Evolutionary conservation across 2,888 invertebrate genomes (phyloP).

Genomic region (Sarcophaga rosellei): DNA sequence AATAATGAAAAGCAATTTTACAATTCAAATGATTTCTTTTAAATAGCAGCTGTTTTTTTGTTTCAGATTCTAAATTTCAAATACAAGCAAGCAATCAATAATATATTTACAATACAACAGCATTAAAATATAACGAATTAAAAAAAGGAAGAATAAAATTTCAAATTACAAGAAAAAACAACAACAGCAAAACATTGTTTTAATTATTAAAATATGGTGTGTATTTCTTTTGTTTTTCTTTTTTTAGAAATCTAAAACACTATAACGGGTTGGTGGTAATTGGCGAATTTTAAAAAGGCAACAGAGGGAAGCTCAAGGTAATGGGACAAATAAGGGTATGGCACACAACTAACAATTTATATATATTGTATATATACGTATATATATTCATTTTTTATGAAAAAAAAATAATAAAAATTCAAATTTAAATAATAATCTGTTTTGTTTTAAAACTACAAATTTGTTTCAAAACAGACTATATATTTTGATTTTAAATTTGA

Average conservation of each 20-base stretch:
- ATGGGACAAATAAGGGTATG: background rate
- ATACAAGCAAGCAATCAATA: background rate
- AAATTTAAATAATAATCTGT: background rate
- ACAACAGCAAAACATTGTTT: background rate
- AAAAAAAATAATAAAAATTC: background rate
- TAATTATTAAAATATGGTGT: background rate
- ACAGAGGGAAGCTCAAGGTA: background rate
- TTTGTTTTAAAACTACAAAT: slow-evolving; percentile 4
- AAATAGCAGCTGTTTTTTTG: slow-evolving; percentile 22
- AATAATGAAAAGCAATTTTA: slow-evolving; percentile 38
- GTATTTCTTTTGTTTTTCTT: background rate
- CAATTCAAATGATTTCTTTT: slow-evolving; percentile 29
- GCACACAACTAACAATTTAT: background rate
- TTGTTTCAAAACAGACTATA: background rate
- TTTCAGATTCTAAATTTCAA: background rate
- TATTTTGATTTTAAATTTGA: slow-evolving; percentile 3
- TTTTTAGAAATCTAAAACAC: background rate
- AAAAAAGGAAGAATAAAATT: background rate
- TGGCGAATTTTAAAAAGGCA: background rate
- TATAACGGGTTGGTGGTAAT: background rate
- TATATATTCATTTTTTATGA: background rate
- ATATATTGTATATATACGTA: background rate
- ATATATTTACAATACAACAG: background rate
- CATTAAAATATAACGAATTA: background rate
- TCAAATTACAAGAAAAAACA: background rate